Evolutionary conservation across 2,888 invertebrate species (phyloP).

Genomic region (Clitarchus hookeri): DNA sequence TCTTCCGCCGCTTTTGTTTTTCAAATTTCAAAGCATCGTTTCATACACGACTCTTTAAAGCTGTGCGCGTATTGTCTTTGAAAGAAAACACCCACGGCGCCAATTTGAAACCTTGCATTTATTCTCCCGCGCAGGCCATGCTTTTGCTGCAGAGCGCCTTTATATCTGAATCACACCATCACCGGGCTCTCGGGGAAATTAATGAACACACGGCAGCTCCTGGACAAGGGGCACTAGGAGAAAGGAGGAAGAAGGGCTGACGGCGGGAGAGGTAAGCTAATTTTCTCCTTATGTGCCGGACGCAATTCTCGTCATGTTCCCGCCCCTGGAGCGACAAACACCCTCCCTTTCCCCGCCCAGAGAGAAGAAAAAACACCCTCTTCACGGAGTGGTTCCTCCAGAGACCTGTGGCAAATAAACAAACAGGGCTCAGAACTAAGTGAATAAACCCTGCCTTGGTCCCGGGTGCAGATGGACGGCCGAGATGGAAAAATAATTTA

Average conservation of each 20-base stretch:
- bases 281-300: background rate
- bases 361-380: background rate
- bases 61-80: background rate
- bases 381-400: background rate
- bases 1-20: too few species aligned
- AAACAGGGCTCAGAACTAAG: background rate
- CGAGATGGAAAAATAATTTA: too few species aligned
- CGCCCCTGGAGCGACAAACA: background rate
- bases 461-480: background rate
- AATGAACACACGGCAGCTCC: too few species aligned
- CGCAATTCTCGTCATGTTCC: background rate
- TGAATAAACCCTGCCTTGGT: background rate
- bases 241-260: background rate
- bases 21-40: too few species aligned
- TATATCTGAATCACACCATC: background rate
- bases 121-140: background rate
- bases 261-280: background rate
- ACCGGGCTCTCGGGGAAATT: too few species aligned
- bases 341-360: background rate
- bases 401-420: background rate
- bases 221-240: too few species aligned
- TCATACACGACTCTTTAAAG: too few species aligned
- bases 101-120: background rate
- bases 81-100: background rate
- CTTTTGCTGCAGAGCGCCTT: background rate